Base-by-base conservation (phyloP, 2,113 vertebrate genomes). In the Poeciliopsis prolifica region DNA sequence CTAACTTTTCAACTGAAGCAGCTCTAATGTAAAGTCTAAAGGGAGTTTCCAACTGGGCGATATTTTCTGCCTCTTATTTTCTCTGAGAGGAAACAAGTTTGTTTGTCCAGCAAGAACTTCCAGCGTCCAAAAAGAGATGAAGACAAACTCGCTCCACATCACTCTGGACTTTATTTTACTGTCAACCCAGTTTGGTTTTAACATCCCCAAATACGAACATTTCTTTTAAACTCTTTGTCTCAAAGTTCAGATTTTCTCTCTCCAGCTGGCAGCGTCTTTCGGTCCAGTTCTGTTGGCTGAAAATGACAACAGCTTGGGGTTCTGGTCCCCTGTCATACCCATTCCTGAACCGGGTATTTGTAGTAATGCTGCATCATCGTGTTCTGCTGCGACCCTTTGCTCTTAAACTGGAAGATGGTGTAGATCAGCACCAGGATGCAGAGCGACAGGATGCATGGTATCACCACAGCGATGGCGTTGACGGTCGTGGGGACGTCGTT, bases 321-420 rank as follows among this genome's bases (percentile, higher is more conserved):
- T 28, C 71, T 61, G 29, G 87, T 87, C 22, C 8, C 22, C 84
- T 87, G 95, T 99, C 97, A 99, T 94, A 99, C 98, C 98, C 98
- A 99, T 85, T 99, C 97, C 90, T 99, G 97, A 14, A 99, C 97
- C 0, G 98, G 97, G 92, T 97, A 97, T 94, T 97, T 99, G 95
- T 99, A 98, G 92, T 97, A 98, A 84, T 87, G 85, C 65, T 75
- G 90, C 1, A 86, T 74, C 63, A 96, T 95, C 88, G 96, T 94
- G 61, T 92, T 96, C 92, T 98, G 97, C 88, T 97, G 97, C 65
- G 96, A 96, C 11, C 96, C 95, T 94, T 99, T 99, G 95, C 97
- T 98, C 85, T 99, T 99, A 91, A 99, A 99, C 93, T 99, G 98
- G 90, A 99, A 98, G 88, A 99, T 97, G 1, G 98, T 99, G 91